These are phyloP conservation scores for Pegoplata infirma DNA, from an alignment of 2,888 invertebrate genomes.

Conservation along the genomic window DNA sequence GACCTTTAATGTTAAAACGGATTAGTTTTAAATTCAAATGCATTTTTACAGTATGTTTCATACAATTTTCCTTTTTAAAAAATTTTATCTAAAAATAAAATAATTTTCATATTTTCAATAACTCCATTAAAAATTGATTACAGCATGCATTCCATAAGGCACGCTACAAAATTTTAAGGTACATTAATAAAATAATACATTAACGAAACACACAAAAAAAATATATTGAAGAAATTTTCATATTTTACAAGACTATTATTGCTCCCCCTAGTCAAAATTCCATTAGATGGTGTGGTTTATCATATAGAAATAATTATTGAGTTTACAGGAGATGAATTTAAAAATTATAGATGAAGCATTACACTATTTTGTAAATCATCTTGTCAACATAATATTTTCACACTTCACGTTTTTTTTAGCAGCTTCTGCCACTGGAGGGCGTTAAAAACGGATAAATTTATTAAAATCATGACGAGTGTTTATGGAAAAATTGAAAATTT, in stretches of 20 bases:
- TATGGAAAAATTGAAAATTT: slow-evolving; percentile 53
- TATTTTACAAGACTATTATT: slow-evolving; percentile 28
- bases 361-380: slow-evolving; percentile 60
- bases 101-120: slow-evolving; percentile 10
- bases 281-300: slow-evolving; percentile 30
- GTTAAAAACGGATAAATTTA: slow-evolving; percentile 42
- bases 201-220: slow-evolving; percentile 2
- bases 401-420: slow-evolving; percentile 58
- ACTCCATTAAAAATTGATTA: slow-evolving; percentile 30
- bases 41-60: no score
- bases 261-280: slow-evolving; percentile 23
- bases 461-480: slow-evolving; percentile 41
- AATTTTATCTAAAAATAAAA: no score
- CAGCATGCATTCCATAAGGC: slow-evolving; percentile 14
- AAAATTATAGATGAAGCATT: slow-evolving; percentile 29
- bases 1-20: no score
- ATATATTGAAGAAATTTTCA: slow-evolving; percentile 8
- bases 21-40: no score
- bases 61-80: no score
- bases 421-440: slow-evolving; percentile 23
- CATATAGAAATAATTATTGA: slow-evolving; percentile 42
- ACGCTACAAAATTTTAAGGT: slow-evolving; percentile 28
- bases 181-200: slow-evolving; percentile 56
- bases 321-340: neutral
- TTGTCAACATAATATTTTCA: slow-evolving; percentile 65